Evolutionary conservation across 1,140 invertebrate genomes (phyloP), one percentile per base, ranked within the genome.

Genomic region (Euwallacea similis): DNA sequence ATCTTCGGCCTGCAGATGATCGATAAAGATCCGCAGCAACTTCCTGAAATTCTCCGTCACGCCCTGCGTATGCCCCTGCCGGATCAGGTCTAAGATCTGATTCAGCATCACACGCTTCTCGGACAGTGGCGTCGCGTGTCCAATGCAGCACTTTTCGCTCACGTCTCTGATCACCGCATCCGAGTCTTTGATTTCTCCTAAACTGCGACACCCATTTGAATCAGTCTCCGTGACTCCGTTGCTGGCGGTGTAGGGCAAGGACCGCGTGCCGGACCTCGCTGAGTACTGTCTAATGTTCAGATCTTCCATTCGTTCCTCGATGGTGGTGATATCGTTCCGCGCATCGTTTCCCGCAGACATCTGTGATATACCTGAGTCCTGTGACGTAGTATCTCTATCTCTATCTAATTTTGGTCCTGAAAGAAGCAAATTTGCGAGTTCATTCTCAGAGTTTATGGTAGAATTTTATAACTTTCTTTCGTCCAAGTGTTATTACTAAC

Each of bases 321-420:
- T 46, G 9, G 65, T 63, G 42, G 88, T 88, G 4, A 81, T 76
- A 53, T 81, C 80, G 67, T 75, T 77, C 66, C 75, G 78, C 8
- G 78, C 63, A 70, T 84, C 83, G 78, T 81, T 80, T 66, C 83
- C 78, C 77, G 86, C 82, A 2, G 88, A 90, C 89, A 92, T 91
- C 80, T 93, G 95, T 77, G 90, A 93, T 72, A 94, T 96, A 46
- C 93, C 93, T 55, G 91, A 93, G 79, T 95, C 93, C 82, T 95
- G 93, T 46, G 92, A 94, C 8, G 92, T 91, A 58, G 91, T 92
- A 66, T 93, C 90, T 78, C 89, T 86, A 76, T 90, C 89, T 76
- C 88, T 83, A 75, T 89, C 85, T 56, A 85, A 82, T 82, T 85
- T 76, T 47, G 79, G 74, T 66, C 78, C 77, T 77, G 53, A 59